A percentile compares a stretch with the other conserved stretches of the same genome.
Evolutionary conservation across 2,113 vertebrate species (phyloP).

Genomic region (Poecilia latipinna): DNA sequence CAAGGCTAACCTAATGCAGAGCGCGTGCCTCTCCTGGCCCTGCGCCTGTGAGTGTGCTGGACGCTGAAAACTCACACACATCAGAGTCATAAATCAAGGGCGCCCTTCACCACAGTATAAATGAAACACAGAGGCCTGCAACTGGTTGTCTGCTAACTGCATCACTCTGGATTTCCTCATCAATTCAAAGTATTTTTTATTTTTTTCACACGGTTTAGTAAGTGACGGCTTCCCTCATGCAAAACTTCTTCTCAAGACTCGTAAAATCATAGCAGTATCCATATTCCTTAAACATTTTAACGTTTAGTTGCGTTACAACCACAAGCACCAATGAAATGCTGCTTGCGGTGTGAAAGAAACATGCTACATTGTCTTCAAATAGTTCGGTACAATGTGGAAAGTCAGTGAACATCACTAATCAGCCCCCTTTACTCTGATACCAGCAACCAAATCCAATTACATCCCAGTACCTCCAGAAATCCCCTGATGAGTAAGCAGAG

Average conservation of each 20-base stretch:
- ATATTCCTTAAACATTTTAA: too few relatives aligned
- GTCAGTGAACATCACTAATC: too few relatives aligned
- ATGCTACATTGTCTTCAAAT: too few relatives aligned
- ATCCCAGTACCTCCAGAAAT: too few relatives aligned
- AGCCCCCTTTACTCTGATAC: too few relatives aligned
- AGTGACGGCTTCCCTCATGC: constrained; percentile 19
- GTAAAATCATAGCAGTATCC: constrained; percentile 2
- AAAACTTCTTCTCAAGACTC: constrained; percentile 22
- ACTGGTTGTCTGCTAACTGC: constrained; percentile 44
- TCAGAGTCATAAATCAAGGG: constrained; percentile 72
- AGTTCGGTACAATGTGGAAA: too few relatives aligned
- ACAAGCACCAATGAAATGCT: too few relatives aligned
- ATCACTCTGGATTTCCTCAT: constrained; percentile 34
- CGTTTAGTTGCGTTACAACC: too few relatives aligned
- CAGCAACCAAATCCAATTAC: too few relatives aligned
- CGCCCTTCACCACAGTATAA: constrained; percentile 53
- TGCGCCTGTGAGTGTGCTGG: constrained; percentile 31
- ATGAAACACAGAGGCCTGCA: constrained; percentile 48
- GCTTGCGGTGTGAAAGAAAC: too few relatives aligned
- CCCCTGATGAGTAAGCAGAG: too few relatives aligned
- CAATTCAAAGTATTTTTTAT: constrained; percentile 18
- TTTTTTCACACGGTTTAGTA: constrained; percentile 33
- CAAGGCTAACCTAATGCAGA: constrained; percentile 41
- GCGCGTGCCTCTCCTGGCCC: constrained; percentile 39
- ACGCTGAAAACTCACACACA: constrained; percentile 65